A percentile compares a stretch with the other conserved stretches of the same genome.
phyloP scores from a whole-genome alignment of 2,113 vertebrate species.

The Boleophthalmus pectinirostris region DNA sequence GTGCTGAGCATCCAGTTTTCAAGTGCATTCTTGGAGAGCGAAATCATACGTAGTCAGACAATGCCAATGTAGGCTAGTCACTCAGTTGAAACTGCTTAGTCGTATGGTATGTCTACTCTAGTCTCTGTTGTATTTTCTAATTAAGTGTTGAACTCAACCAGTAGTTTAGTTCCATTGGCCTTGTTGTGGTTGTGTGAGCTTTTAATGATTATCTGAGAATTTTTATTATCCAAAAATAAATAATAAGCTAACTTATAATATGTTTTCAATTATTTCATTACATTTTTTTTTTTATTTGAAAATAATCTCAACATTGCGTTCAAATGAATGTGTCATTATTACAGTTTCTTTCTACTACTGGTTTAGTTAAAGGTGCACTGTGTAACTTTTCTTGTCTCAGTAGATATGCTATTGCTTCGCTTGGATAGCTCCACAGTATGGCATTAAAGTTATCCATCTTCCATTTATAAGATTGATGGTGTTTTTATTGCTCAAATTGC shows the following conservation, averaged over 20 bases:
- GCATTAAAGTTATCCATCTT: too few species aligned
- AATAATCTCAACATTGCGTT: not conserved
- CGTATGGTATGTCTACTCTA: slow-evolving; percentile 37
- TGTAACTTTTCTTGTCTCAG: too few species aligned
- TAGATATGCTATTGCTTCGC: too few species aligned
- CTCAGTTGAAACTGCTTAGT: slow-evolving; percentile 28
- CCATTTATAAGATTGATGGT: too few species aligned
- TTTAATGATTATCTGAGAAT: not conserved
- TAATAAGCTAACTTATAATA: not conserved
- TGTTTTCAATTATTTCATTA: too few species aligned
- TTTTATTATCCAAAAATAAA: not conserved
- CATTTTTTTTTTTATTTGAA: not conserved
- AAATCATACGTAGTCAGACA: slow-evolving; percentile 48
- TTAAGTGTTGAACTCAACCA: slow-evolving; percentile 4
- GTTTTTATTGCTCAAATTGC: too few species aligned
- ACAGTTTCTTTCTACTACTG: not conserved
- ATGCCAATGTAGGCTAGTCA: slow-evolving; percentile 37
- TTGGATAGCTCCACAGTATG: too few species aligned
- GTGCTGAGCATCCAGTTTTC: slow-evolving; percentile 25
- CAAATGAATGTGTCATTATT: not conserved
- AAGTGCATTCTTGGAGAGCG: slow-evolving; percentile 47
- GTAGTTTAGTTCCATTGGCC: too few species aligned
- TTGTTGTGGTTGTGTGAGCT: not conserved
- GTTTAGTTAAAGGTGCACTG: not conserved
- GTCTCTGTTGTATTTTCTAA: slow-evolving; percentile 12